Conservation (phyloP, 2,888 invertebrate species). For the Ennomos erosarius region DNA sequence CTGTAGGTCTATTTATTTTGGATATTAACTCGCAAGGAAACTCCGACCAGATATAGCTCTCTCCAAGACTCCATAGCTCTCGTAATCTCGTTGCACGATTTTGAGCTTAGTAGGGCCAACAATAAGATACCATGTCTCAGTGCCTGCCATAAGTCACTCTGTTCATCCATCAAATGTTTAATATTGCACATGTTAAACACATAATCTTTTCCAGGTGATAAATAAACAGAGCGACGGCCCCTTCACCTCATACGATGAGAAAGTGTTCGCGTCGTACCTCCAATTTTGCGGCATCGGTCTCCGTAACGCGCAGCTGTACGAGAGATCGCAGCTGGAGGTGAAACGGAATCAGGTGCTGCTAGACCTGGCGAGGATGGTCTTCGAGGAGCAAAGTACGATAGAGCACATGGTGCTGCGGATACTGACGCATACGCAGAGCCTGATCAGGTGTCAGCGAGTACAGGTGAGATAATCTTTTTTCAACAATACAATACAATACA, state of each 20-base stretch:
- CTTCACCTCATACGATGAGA: constrained; percentile 94
- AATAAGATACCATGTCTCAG: no score
- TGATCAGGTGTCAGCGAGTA: constrained; percentile 97
- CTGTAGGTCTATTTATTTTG: no score
- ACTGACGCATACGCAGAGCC: constrained; percentile 96
- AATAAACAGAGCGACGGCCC: constrained; percentile 94
- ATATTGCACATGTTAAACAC: background rate
- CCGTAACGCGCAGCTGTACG: constrained; percentile 97
- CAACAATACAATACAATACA: no score
- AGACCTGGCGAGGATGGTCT: constrained; percentile 97
- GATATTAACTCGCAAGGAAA: no score
- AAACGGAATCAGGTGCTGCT: constrained; percentile 97
- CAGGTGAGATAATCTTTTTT: constrained; percentile 87
- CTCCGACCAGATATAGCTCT: no score
- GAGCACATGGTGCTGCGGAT: constrained; percentile 98
- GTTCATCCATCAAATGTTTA: no score
- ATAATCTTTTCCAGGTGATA: constrained; percentile 88
- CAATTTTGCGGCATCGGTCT: constrained; percentile 98
- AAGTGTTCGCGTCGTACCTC: constrained; percentile 95
- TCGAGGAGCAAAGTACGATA: constrained; percentile 98
- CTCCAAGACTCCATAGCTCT: no score
- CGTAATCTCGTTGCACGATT: no score
- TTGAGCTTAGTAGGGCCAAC: no score
- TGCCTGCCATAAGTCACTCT: no score
- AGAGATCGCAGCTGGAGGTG: constrained; percentile 97